Percentiles rank a stretch among this genome's conserved stretches.
Conservation (phyloP, 1,140 invertebrate species). For the Micrasema longulum region DNA sequence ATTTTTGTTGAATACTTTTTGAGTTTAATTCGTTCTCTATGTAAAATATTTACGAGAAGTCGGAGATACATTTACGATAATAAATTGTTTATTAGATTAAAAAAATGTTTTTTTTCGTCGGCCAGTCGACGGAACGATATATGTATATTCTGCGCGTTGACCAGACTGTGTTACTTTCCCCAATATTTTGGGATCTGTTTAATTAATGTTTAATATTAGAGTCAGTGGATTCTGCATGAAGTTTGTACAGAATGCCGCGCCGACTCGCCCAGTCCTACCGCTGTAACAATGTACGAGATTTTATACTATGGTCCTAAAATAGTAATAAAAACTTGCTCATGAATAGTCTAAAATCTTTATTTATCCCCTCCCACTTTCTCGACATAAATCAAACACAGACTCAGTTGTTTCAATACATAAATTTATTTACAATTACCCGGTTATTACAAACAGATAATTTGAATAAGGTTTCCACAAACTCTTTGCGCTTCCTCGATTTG, state of each 20-base stretch:
- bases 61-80: slow-evolving; percentile 18
- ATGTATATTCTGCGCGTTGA: slow-evolving; percentile 12
- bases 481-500: slow-evolving; percentile 4
- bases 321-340: slow-evolving; percentile 42
- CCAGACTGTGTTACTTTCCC: slow-evolving; percentile 13
- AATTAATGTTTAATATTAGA: slow-evolving; percentile 18
- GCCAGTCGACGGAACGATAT: slow-evolving; percentile 12
- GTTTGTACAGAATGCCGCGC: background rate
- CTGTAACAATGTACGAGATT: slow-evolving; percentile 35
- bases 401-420: slow-evolving; percentile 30
- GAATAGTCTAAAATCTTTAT: slow-evolving; percentile 3
- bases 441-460: slow-evolving; percentile 44
- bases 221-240: background rate
- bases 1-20: no score
- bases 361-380: background rate
- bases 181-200: slow-evolving; percentile 29
- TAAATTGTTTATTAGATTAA: slow-evolving; percentile 22
- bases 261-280: slow-evolving; percentile 18
- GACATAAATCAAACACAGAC: background rate
- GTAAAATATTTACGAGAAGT: slow-evolving; percentile 52
- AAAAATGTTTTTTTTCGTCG: slow-evolving; percentile 23
- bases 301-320: slow-evolving; percentile 41
- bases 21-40: slow-evolving; percentile 46
- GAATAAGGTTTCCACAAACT: slow-evolving; percentile 25
- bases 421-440: slow-evolving; percentile 51